Evolutionary conservation across 2,888 invertebrate species (phyloP), one percentile per base, ranked within the genome.

Genomic region (Branchellion lobata): DNA sequence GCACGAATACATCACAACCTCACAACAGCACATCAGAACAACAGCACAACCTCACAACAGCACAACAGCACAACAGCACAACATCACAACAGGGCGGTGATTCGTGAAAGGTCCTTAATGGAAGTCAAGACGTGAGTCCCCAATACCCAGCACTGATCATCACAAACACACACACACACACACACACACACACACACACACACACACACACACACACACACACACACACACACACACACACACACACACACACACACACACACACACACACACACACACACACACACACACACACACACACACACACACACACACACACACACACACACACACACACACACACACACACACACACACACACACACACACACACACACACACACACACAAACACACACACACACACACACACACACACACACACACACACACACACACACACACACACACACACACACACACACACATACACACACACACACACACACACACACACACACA

Each of bases 361-460:
- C 47, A 47, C 47, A 47, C 47, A 47, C 47, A 47, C 47, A 47
- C 47, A 47, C 47, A 47, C 47, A 47, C 47, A 47, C 47, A 47
- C 47, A 47, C 47, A 47, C 47, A 47, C 47, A 47, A 8, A 47
- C 47, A 47, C 47, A 47, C 47, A 47, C 47, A 47, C 47, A 47
- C 47, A 47, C 47, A 47, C 47, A 47, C 47, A 47, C 47, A 47
- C 47, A 47, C 47, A 47, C 47, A 47, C 47, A 47, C 47, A 47
- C 47, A 47, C 47, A 47, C 47, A 47, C 47, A 47, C 47, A 47
- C 47, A 47, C 47, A 47, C 47, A 47, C 47, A 57, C 61, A 57
- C 61, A 57, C 61, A 57, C 61, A 57, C 61, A 57, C 61, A 57
- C 61, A 57, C 61, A 57, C 61, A 57, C 61, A 57, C 61, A 57